Percentiles rank a stretch among this genome's conserved stretches.
These are phyloP conservation scores for Cynoglossus semilaevis DNA, from an alignment of 2,113 vertebrate genomes.

Conservation along the genomic window DNA sequence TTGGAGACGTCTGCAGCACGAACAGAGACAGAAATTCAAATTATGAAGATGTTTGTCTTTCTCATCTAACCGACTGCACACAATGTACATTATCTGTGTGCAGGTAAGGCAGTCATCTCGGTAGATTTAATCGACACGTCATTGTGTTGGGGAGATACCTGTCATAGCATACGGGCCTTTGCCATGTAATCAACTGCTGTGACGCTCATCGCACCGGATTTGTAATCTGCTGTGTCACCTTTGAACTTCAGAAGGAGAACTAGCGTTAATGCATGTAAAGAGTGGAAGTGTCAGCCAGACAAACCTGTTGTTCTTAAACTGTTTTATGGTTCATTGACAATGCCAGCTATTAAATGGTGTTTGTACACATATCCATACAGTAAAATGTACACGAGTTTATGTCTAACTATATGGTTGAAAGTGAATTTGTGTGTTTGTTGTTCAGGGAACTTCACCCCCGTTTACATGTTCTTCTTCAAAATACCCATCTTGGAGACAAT, in stretches of 20 bases:
- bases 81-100: not conserved
- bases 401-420: too few species aligned
- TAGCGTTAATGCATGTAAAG: constrained; percentile 4
- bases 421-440: too few species aligned
- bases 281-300: not conserved
- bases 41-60: not conserved
- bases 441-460: too few species aligned
- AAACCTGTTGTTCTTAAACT: too few species aligned
- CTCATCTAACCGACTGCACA: not conserved
- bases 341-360: too few species aligned
- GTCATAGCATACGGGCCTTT: constrained; percentile 15
- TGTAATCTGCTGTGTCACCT: constrained; percentile 4
- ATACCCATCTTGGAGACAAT: too few species aligned
- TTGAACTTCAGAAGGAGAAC: not conserved
- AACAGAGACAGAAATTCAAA: constrained; percentile 2
- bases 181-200: constrained; percentile 33
- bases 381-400: too few species aligned
- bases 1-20: not conserved
- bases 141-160: constrained; percentile 4
- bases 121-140: constrained; percentile 4
- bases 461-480: too few species aligned
- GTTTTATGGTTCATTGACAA: too few species aligned
- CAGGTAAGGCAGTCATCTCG: not conserved
- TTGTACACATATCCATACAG: too few species aligned
- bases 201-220: constrained; percentile 3